These are phyloP conservation scores for Salvator merianae DNA, from an alignment of 2,113 vertebrate species.

Conservation along the genomic window DNA sequence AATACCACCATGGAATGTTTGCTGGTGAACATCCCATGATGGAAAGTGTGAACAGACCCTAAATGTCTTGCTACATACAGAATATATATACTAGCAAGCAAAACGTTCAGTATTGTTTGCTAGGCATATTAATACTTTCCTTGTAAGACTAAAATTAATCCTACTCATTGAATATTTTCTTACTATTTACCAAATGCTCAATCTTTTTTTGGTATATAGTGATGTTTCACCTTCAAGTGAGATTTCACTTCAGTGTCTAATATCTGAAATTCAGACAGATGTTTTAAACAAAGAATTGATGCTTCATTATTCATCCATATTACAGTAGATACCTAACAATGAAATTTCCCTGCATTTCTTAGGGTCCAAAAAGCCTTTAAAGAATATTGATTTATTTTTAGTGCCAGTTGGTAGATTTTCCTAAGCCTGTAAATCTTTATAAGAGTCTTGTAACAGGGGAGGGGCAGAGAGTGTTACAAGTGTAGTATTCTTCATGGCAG, in stretches of 20 bases:
- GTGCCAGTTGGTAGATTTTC: neutral
- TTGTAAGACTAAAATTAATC: neutral
- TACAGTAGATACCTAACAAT: neutral
- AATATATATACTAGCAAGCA: neutral
- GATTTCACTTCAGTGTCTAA: neutral
- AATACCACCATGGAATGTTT: too few relatives aligned
- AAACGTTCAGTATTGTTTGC: neutral
- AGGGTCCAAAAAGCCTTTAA: neutral
- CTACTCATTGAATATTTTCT: neutral
- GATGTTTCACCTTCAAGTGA: neutral
- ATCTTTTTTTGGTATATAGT: neutral
- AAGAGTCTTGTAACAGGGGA: too few relatives aligned
- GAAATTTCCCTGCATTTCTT: neutral
- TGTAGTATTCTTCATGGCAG: too few relatives aligned
- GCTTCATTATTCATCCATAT: neutral
- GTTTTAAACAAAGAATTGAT: neutral
- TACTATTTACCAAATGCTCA: neutral
- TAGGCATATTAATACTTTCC: neutral
- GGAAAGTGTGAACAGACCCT: too few relatives aligned
- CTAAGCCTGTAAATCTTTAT: neutral
- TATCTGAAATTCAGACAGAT: neutral
- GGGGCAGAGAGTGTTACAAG: too few relatives aligned
- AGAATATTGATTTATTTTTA: conserved; percentile 8
- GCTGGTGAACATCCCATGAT: too few relatives aligned
- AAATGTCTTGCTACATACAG: too few relatives aligned